Percentiles rank a stretch among this genome's conserved stretches.
Evolutionary conservation across 2,113 vertebrate species (phyloP).

Genomic region (Tringa solitaria): DNA sequence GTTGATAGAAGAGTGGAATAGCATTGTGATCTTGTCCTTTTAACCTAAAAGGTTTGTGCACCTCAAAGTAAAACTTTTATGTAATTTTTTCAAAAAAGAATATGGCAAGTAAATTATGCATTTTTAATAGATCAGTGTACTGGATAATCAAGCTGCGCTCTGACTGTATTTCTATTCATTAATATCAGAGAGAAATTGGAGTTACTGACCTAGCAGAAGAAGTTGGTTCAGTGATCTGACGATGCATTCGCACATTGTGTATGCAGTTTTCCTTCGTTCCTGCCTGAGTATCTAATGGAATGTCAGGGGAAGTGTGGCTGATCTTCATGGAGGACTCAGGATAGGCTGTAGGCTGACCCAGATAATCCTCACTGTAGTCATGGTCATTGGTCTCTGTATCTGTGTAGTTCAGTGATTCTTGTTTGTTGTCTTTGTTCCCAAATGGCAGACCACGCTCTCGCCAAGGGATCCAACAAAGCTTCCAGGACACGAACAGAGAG

Average conservation of each 20-base stretch:
- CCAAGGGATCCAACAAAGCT: slow-evolving; percentile 99
- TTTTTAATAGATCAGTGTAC: not conserved
- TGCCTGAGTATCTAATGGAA: slow-evolving; percentile 83
- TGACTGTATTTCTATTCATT: not conserved
- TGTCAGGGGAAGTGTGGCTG: slow-evolving; percentile 96
- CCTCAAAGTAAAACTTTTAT: not conserved
- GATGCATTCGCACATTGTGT: slow-evolving; percentile 85
- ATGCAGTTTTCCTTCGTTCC: slow-evolving; percentile 84
- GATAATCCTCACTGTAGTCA: slow-evolving; percentile 85
- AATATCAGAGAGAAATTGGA: not conserved
- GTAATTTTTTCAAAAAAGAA: not conserved
- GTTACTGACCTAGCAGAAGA: slow-evolving; percentile 83
- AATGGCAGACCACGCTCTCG: slow-evolving; percentile 86
- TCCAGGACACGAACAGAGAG: slow-evolving; percentile 98
- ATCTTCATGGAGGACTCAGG: slow-evolving; percentile 96
- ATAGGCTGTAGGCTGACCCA: slow-evolving; percentile 83
- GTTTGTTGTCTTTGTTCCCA: slow-evolving; percentile 87
- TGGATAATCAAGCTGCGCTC: not conserved
- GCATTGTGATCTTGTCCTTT: not conserved
- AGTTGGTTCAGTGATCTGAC: slow-evolving; percentile 90
- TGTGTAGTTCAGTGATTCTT: slow-evolving; percentile 86
- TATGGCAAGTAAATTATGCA: not conserved
- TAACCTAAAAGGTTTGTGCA: not conserved
- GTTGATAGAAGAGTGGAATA: not conserved
- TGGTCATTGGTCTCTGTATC: slow-evolving; percentile 85